Percentiles rank a stretch among this genome's conserved stretches.
Evolutionary conservation across 64 coral and sea anemone species (phyloP).

Genomic region (Montipora foliosa): DNA sequence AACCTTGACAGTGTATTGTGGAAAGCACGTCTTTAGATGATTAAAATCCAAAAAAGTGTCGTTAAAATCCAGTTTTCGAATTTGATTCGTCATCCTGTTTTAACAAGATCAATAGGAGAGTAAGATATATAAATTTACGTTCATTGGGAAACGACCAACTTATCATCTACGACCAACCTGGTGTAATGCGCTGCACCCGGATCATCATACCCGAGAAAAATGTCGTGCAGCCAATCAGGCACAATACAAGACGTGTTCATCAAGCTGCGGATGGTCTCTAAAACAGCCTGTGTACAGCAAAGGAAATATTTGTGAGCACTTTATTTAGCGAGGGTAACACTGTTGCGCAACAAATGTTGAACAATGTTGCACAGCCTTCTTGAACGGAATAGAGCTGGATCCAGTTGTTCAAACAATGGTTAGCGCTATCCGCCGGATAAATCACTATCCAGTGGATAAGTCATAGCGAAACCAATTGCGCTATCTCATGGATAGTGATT

Average conservation of each 20-base stretch:
- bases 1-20: slow-evolving; percentile 95
- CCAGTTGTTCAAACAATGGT: no score
- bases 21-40: slow-evolving; percentile 88
- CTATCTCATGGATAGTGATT: no score
- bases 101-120: neutral
- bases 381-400: no score
- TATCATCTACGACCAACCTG: slow-evolving; percentile 33
- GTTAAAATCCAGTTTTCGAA: slow-evolving; percentile 89
- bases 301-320: neutral
- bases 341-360: no score
- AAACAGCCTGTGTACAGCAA: slow-evolving; percentile 73
- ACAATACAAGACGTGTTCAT: slow-evolving; percentile 99
- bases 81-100: slow-evolving; percentile 94
- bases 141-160: no score
- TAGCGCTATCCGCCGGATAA: no score
- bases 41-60: slow-evolving; percentile 97
- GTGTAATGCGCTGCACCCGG: slow-evolving; percentile 92
- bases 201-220: slow-evolving; percentile 98
- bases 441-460: no score
- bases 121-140: no score
- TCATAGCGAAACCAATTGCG: no score
- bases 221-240: slow-evolving; percentile 98
- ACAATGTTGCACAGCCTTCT: no score
- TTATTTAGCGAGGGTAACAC: no score
- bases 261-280: slow-evolving; percentile 96